A percentile compares a stretch with the other conserved stretches of the same genome.
These are phyloP conservation scores for Crossoptilon crossoptilon DNA, from an alignment of 2,797 vertebrate genomes.

Conservation along the genomic window DNA sequence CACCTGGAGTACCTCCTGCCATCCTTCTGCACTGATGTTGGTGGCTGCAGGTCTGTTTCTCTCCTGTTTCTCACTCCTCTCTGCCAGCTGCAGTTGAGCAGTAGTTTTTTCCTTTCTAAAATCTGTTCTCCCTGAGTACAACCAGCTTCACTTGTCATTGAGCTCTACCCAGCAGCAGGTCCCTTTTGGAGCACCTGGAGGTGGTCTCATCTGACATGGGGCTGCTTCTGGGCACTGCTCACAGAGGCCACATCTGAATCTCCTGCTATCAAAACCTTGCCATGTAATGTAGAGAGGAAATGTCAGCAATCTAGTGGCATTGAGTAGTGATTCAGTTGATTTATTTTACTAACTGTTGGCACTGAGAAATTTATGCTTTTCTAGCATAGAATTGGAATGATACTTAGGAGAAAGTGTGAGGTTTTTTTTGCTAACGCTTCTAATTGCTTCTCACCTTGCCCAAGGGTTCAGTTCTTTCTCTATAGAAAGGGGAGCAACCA, in stretches of 20 bases:
- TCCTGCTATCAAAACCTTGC: not conserved
- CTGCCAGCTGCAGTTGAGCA: not conserved
- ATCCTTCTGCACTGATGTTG: not conserved
- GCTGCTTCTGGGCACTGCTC: too few species aligned
- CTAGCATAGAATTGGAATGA: not conserved
- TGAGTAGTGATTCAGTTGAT: not conserved
- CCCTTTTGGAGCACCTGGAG: too few species aligned
- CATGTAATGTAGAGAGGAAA: not conserved
- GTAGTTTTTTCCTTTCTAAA: not conserved
- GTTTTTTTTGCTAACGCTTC: not conserved
- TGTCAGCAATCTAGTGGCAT: not conserved
- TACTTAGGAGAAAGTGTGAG: not conserved
- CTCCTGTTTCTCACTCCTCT: not conserved
- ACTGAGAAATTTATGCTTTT: not conserved
- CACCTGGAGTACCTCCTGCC: not conserved
- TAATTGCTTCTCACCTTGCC: not conserved
- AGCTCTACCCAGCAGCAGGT: not conserved
- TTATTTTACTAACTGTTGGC: not conserved
- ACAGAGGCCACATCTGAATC: not conserved
- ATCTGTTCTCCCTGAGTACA: not conserved
- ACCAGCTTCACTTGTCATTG: not conserved
- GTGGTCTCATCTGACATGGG: too few species aligned
- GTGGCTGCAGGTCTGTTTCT: not conserved
- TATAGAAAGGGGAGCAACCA: not conserved
- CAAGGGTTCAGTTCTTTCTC: not conserved